Base-by-base conservation (phyloP, 2,797 vertebrate genomes). In the Danio jaintianensis region DNA sequence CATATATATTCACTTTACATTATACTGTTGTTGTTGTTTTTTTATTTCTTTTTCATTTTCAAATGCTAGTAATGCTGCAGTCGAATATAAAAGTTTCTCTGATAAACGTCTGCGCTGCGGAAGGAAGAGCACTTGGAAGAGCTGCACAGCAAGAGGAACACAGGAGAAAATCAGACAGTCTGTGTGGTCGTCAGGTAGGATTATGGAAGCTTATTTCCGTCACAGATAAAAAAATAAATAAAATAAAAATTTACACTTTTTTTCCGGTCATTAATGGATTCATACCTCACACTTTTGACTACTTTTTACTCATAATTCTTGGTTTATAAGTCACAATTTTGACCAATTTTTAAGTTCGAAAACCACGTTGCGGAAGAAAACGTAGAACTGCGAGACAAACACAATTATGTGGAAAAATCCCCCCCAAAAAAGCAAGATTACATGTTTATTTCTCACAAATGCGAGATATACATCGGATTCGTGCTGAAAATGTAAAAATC, bases 51-150 rank as follows among this genome's bases (percentile, higher is more conserved):
- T 42, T 43, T 38, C 79, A 83, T 86, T 84, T 79, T 82, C 72
- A 84, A 86, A 89, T 87, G 80, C 89, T 82, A 86, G 84, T 89
- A 90, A 93, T 91, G 89, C 86, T 90, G 89, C 83, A 87, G 85
- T 88, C 87, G 81, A 87, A 88, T 89, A 91, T 29, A 91, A 92
- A 93, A 90, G 85, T 89, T 86, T 87, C 88, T 87, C 84, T 52
- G 88, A 84, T 90, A 79, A 89, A 86, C 89, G 81, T 82, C 81
- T 85, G 77, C 82, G 78, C 86, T 85, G 86, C 88, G 87, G 91
- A 29, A 29, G 89, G 90, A 94, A 94, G 91, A 93, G 92, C 93
- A 94, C 93, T 93, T 93, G 85, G 86, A 92, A 82, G 86, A 92
- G 91, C 89, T 87, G 90, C 82, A 84, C 83, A 81, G 78, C 80